phyloP scores from a whole-genome alignment of 2,113 vertebrate genomes.

The Phrynosoma platyrhinos region DNA sequence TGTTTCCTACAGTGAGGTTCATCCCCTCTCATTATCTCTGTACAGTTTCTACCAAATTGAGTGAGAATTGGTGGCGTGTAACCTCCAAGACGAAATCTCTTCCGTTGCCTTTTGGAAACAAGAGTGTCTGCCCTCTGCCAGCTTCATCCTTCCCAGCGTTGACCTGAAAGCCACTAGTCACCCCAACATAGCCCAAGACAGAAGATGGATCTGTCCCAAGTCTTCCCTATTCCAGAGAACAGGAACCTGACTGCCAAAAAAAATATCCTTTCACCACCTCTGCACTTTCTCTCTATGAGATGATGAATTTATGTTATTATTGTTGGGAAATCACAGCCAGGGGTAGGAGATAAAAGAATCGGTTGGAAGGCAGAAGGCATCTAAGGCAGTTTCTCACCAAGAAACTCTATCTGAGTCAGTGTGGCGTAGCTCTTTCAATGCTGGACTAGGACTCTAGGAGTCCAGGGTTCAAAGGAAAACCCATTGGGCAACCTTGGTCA shows the following conservation, averaged over 20 bases:
- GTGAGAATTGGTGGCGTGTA: too few species aligned
- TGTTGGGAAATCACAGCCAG: conserved; percentile 64
- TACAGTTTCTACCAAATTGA: too few species aligned
- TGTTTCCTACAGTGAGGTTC: too few species aligned
- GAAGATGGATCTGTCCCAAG: neutral
- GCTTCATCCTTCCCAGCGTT: neutral
- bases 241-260: conserved; percentile 51
- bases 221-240: conserved; percentile 48
- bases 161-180: neutral
- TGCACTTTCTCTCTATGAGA: conserved; percentile 53
- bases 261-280: conserved; percentile 26
- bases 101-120: neutral
- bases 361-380: conserved; percentile 33
- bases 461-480: too few species aligned
- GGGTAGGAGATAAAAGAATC: conserved; percentile 65
- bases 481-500: too few species aligned
- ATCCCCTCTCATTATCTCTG: too few species aligned
- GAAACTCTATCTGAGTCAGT: too few species aligned
- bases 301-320: conserved; percentile 73
- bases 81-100: neutral
- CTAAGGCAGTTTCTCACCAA: too few species aligned
- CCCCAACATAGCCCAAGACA: fast-evolving
- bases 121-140: neutral
- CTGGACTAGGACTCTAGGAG: too few species aligned
- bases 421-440: too few species aligned